Base-by-base conservation (phyloP, 2,888 invertebrate genomes). In the Choreutis nemorana region DNA sequence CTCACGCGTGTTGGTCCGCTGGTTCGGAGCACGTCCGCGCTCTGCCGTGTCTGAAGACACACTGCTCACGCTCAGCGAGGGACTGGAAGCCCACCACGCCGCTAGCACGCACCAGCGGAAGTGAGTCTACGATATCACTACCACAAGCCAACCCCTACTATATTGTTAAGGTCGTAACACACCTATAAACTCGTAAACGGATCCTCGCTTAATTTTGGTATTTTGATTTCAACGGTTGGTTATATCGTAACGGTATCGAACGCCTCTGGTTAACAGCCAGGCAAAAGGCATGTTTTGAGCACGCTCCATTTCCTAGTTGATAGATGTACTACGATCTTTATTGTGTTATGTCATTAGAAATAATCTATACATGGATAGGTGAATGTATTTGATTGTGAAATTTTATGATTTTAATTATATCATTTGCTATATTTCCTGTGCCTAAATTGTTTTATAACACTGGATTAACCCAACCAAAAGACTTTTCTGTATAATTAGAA, bases 81-180 rank as follows among this genome's bases (percentile, higher is more conserved):
- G 94, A 35, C 83, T 94, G 50, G 93, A 94, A 65, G 91, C 90
- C 49, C 93, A 94, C 67, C 93, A 93, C 78, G 87, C 89, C 53
- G 91, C 92, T 37, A 83, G 91, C 77, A 91, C 89, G 81, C 89
- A 89, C 68, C 88, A 87, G 52, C 83, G 93, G 85, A 92, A 91
- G 94, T 94, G 89, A 90, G 91, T 86, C 57, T 32, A 27, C 10
- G 7, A 5, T 5, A 13, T 25, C n/a, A n/a, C n/a, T n/a, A n/a
- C n/a, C n/a, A n/a, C n/a, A n/a, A n/a, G n/a, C n/a, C n/a, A n/a
- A n/a, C n/a, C n/a, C n/a, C n/a, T n/a, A n/a, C n/a, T n/a, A n/a
- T n/a, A n/a, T n/a, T n/a, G n/a, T n/a, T n/a, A n/a, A n/a, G n/a
- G n/a, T n/a, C n/a, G n/a, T n/a, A n/a, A n/a, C n/a, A n/a, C n/a